These are phyloP conservation scores for Trachelus iudaicus DNA, from an alignment of 2,888 invertebrate species.

Conservation along the genomic window DNA sequence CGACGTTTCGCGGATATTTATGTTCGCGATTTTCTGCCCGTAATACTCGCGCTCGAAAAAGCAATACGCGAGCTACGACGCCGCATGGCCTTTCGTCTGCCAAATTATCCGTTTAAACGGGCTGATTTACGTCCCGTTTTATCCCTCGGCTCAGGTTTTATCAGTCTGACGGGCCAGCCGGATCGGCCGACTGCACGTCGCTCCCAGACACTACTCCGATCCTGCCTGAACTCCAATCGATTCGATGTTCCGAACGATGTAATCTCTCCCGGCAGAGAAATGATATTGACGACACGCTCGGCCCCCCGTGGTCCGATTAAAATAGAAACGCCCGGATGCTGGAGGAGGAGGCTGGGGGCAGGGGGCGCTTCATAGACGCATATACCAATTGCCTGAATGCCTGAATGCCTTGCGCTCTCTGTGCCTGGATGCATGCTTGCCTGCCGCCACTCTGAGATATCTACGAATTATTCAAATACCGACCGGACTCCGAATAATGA, in stretches of 20 bases:
- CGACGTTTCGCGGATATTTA: constrained; percentile 57
- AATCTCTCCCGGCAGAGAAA: background rate
- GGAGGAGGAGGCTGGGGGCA: background rate
- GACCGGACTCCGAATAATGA: constrained; percentile 10
- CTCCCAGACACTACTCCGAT: background rate
- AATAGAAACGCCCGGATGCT: constrained; percentile 3
- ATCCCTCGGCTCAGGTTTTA: background rate
- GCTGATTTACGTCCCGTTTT: constrained; percentile 60
- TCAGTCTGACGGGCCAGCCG: background rate
- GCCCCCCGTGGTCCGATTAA: constrained; percentile 6
- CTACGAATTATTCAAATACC: constrained; percentile 10
- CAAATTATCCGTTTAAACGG: constrained; percentile 60
- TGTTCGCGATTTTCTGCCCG: constrained; percentile 46
- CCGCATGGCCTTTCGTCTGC: constrained; percentile 30
- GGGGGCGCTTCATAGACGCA: background rate
- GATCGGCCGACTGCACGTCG: background rate
- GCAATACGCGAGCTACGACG: constrained; percentile 16
- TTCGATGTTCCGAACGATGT: background rate
- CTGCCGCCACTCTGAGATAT: constrained; percentile 4
- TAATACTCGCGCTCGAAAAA: constrained; percentile 13
- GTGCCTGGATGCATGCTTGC: background rate
- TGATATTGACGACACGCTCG: constrained; percentile 10
- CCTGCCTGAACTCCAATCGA: background rate
- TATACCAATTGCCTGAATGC: background rate
- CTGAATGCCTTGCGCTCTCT: background rate